These are phyloP conservation scores for Stigmatopora nigra DNA, from an alignment of 2,113 vertebrate species.

Conservation along the genomic window DNA sequence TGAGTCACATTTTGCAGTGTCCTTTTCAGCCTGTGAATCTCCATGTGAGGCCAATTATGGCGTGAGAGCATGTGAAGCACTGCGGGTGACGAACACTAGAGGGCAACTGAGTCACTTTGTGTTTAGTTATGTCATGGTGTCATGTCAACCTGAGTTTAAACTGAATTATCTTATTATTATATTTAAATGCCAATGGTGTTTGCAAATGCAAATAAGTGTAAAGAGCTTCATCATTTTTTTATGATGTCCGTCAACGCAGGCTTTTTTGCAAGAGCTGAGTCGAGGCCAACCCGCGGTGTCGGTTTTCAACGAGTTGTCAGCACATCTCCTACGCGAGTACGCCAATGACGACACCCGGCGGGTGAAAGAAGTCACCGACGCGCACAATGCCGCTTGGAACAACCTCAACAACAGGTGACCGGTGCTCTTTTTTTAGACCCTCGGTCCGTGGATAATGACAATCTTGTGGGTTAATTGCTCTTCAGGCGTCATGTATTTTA, in stretches of 20 bases:
- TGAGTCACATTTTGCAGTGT: constrained; percentile 41
- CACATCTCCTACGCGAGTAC: constrained; percentile 83
- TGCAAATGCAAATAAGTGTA: no score
- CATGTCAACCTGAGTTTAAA: constrained; percentile 9
- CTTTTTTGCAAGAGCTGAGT: constrained; percentile 81
- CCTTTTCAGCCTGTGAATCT: constrained; percentile 35
- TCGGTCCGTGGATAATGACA: background rate
- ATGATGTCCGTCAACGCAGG: constrained; percentile 50
- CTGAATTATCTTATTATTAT: background rate
- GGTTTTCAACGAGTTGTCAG: constrained; percentile 84
- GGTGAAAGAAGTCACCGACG: constrained; percentile 85
- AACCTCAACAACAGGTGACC: constrained; percentile 81
- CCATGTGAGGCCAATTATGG: constrained; percentile 34
- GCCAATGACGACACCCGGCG: constrained; percentile 82
- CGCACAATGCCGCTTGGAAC: constrained; percentile 79
- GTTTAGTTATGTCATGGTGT: constrained; percentile 30
- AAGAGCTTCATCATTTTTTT: background rate
- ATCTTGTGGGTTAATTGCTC: background rate
- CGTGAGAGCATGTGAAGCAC: constrained; percentile 5
- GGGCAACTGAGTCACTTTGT: constrained; percentile 46
- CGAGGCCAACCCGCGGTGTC: constrained; percentile 75
- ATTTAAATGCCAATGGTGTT: no score
- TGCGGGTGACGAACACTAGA: constrained; percentile 52
- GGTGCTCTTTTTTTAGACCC: background rate
- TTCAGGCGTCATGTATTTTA: background rate